Percentiles rank a stretch among this genome's conserved stretches.
phyloP scores from a whole-genome alignment of 2,888 invertebrate species.

The Orthonychiurus folsomi region DNA sequence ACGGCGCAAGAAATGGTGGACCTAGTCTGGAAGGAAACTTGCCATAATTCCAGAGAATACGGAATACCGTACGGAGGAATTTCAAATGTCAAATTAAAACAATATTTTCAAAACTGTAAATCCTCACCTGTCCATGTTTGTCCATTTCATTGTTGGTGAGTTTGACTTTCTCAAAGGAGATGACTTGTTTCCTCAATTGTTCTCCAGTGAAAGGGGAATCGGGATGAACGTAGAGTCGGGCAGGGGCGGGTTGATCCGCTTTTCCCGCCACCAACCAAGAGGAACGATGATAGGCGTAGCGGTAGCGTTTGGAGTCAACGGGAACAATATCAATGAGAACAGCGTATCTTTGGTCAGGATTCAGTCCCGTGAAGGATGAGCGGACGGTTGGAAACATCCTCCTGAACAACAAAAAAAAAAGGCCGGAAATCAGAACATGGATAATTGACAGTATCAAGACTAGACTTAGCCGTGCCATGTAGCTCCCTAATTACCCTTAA shows the following conservation, averaged over 20 bases:
- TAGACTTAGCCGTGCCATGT: no score
- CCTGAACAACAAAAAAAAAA: slow-evolving; percentile 48
- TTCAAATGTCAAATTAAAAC: neutral
- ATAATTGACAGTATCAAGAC: no score
- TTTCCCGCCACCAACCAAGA: slow-evolving; percentile 76
- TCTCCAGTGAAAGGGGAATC: slow-evolving; percentile 72
- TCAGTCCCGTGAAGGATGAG: slow-evolving; percentile 61
- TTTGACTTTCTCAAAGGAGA: slow-evolving; percentile 75
- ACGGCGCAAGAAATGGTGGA: no score
- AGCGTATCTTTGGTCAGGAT: slow-evolving; percentile 58
- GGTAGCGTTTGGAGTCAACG: slow-evolving; percentile 66
- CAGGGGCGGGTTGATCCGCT: slow-evolving; percentile 64
- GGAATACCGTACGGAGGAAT: no score
- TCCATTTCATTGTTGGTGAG: slow-evolving; percentile 76
- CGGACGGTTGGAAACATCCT: slow-evolving; percentile 74
- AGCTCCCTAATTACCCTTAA: no score
- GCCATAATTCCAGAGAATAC: no score
- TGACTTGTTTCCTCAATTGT: slow-evolving; percentile 65
- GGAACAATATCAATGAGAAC: slow-evolving; percentile 72
- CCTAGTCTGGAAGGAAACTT: no score
- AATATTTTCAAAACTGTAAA: slow-evolving; percentile 4
- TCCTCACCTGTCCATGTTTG: slow-evolving; percentile 61
- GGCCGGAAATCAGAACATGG: neutral
- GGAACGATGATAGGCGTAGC: slow-evolving; percentile 73
- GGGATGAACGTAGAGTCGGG: slow-evolving; percentile 65